A percentile compares a stretch with the other conserved stretches of the same genome.
These are phyloP conservation scores for Drosophila affinis DNA, from an alignment of 2,888 invertebrate genomes.

Conservation along the genomic window DNA sequence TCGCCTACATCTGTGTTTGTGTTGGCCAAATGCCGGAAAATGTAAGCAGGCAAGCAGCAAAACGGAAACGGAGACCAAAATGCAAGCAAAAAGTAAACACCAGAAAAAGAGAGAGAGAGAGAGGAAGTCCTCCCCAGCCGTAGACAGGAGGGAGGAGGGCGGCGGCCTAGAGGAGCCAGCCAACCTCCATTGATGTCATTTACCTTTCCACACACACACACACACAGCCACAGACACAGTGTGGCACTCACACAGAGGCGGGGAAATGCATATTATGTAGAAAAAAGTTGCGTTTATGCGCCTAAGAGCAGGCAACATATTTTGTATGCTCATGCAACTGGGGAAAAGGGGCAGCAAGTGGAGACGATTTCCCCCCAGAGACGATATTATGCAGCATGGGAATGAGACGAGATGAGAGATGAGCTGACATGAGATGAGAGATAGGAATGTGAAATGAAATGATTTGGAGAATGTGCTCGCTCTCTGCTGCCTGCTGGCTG, in stretches of 20 bases:
- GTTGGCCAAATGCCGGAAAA: slow-evolving; percentile 67
- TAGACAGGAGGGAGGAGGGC: slow-evolving; percentile 22
- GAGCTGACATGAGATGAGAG: slow-evolving; percentile 8
- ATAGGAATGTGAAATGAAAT: slow-evolving; percentile 1
- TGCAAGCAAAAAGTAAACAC: slow-evolving; percentile 57
- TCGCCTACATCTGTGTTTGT: slow-evolving; percentile 32
- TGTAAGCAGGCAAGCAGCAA: slow-evolving; percentile 78
- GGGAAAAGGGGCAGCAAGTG: background rate
- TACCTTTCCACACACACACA: slow-evolving; percentile 67
- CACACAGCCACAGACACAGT: slow-evolving; percentile 39
- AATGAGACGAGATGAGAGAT: slow-evolving; percentile 1
- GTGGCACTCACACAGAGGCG: slow-evolving; percentile 30
- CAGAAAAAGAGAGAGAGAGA: background rate
- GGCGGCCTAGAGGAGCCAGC: slow-evolving; percentile 44
- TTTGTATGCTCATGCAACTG: slow-evolving; percentile 19
- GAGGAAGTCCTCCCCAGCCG: slow-evolving; percentile 6
- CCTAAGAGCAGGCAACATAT: slow-evolving; percentile 36
- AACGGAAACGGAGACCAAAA: slow-evolving; percentile 65
- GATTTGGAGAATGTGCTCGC: slow-evolving; percentile 1
- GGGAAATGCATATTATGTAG: slow-evolving; percentile 36
- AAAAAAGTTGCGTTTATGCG: slow-evolving; percentile 41
- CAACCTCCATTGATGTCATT: slow-evolving; percentile 78
- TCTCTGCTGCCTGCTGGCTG: no score
- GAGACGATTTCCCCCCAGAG: background rate
- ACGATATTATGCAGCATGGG: background rate